Evolutionary conservation across 2,888 invertebrate species (phyloP), one percentile per base, ranked within the genome.

Genomic region (Eupithecia subfuscata): DNA sequence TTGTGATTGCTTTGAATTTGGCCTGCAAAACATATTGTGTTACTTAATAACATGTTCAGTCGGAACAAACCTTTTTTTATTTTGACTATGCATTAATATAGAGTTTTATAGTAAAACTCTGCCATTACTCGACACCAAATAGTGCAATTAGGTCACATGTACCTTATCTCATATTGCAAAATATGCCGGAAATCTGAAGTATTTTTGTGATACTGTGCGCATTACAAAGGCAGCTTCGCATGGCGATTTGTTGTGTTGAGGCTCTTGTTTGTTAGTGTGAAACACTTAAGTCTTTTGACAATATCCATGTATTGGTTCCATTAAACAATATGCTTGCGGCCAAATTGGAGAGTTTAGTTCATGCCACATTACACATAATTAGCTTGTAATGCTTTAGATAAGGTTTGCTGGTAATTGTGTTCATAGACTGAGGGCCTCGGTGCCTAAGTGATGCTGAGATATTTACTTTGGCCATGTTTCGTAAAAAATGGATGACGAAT

Each of bases 341-440:
- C 88, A 87, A 88, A 90, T 91, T 92, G 92, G 91, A 91, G 89
- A 82, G 86, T 86, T 89, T 88, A 89, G 88, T 91, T 93, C 88
- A 95, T 94, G 94, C 94, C 93, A 94, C 94, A 90, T 40, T 93
- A 92, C 89, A 93, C 89, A 92, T 87, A 91, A 90, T 90, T 95
- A 95, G 95, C 94, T 94, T 94, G 82, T 95, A 94, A 94, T 89
- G 94, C 94, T 95, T 93, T 94, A 94, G 94, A 83, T 95, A 94
- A 94, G 94, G 90, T 93, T 92, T 89, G 93, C 92, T 92, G 94
- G 91, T 91, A 89, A 93, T 93, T 95, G 94, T 94, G 94, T 94
- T 94, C 92, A 94, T 92, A 92, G 94, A 93, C 92, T 93, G 94
- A 94, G 86, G 87, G 86, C 80, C 82, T 79, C 81, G 80, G 84